These are phyloP conservation scores for Asarcornis scutulata DNA, from an alignment of 2,113 vertebrate genomes.

Conservation along the genomic window DNA sequence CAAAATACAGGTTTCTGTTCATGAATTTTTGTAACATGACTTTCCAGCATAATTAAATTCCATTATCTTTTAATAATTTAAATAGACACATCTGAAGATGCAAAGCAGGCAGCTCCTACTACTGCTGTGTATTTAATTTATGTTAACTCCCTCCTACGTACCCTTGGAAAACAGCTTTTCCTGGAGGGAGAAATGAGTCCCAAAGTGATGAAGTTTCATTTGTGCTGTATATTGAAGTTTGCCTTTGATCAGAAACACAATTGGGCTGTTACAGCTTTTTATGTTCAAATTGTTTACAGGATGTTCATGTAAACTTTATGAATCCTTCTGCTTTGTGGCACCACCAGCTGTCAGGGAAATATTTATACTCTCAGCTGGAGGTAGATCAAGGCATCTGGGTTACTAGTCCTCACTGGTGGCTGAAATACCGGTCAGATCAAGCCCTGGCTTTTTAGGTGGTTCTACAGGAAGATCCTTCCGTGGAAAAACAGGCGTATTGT, in stretches of 20 bases:
- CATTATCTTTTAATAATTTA: constrained; percentile 62
- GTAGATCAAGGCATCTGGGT: constrained; percentile 56
- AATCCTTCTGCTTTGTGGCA: constrained; percentile 78
- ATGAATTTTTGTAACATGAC: not conserved
- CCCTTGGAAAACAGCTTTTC: constrained; percentile 58
- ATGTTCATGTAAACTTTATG: constrained; percentile 80
- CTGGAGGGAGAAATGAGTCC: constrained; percentile 56
- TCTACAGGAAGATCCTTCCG: not conserved
- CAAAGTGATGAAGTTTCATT: constrained; percentile 54
- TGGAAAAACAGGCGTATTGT: not conserved
- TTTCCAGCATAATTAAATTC: constrained; percentile 37
- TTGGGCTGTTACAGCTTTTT: constrained; percentile 71
- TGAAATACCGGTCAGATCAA: constrained; percentile 24
- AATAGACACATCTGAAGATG: constrained; percentile 33
- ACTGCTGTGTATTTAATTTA: constrained; percentile 16
- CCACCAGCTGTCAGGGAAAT: constrained; percentile 78
- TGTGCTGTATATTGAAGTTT: constrained; percentile 57
- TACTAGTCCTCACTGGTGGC: not conserved
- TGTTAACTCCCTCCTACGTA: constrained; percentile 57
- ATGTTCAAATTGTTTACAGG: constrained; percentile 79
- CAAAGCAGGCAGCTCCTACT: constrained; percentile 45
- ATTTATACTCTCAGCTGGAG: constrained; percentile 68
- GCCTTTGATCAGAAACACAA: constrained; percentile 75
- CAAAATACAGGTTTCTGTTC: not conserved
- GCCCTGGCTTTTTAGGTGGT: constrained; percentile 2